Percentiles rank a stretch among this genome's conserved stretches.
phyloP scores from a whole-genome alignment of 1,140 invertebrate genomes.

The Pseudomyrmex dendroicus region DNA sequence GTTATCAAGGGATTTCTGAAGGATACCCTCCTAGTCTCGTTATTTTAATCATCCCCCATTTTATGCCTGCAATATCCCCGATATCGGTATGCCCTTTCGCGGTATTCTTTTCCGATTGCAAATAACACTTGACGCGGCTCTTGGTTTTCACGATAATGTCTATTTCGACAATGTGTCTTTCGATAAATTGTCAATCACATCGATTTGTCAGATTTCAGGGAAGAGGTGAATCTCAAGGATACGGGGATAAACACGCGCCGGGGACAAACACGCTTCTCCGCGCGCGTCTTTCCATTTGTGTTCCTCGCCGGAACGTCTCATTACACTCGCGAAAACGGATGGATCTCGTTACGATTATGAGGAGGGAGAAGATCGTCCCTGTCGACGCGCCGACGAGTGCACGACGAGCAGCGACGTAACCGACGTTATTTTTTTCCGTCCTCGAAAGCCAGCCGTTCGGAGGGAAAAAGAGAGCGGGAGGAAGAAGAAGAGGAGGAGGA shows the following conservation, averaged over 20 bases:
- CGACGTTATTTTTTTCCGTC: constrained; percentile 71
- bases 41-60: constrained; percentile 84
- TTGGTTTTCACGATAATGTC: too few relatives aligned
- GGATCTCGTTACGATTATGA: constrained; percentile 73
- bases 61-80: constrained; percentile 78
- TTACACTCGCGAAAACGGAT: constrained; percentile 69
- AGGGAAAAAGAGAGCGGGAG: background rate
- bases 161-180: background rate
- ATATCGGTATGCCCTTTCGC: constrained; percentile 47
- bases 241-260: background rate
- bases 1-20: constrained; percentile 69
- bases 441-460: constrained; percentile 58
- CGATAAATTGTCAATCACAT: background rate
- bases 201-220: background rate
- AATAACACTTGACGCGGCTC: constrained; percentile 16
- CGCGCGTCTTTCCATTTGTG: background rate
- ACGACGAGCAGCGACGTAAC: constrained; percentile 69
- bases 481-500: background rate
- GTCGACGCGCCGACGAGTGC: constrained; percentile 56
- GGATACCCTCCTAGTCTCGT: constrained; percentile 79
- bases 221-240: background rate
- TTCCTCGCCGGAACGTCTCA: constrained; percentile 68
- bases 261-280: constrained; percentile 7
- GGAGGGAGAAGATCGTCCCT: constrained; percentile 49
- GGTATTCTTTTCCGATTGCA: constrained; percentile 29